Evolutionary conservation across 2,888 invertebrate genomes (phyloP), one percentile per base, ranked within the genome.

Genomic region (Abscondita cerata): DNA sequence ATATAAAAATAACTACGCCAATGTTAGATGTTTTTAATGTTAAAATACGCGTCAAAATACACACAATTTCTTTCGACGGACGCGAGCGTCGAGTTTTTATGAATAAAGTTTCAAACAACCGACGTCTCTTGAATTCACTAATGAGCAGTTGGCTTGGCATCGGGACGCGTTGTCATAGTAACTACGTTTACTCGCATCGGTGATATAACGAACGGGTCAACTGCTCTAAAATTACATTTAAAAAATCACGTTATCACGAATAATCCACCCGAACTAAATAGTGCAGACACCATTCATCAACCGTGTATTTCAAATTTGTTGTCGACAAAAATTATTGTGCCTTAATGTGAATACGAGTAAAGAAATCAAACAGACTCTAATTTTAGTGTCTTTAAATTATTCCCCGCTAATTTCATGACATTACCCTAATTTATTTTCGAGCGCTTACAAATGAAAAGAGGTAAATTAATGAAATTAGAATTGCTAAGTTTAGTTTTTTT

Each of bases 111-210:
- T 77, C 77, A 77, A 77, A 76, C 78, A 77, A 78, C 77, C 78
- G 77, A 78, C 77, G 78, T 77, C 78, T 78, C 73, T 76, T 74
- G 77, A 78, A 78, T 78, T 78, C 77, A 76, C 78, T 78, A 78
- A 78, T 78, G 78, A 78, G 78, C 76, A 77, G 76, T 77, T 78
- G 77, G 78, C 78, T 73, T 72, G 76, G 74, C 76, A 73, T 75
- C 75, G 74, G 66, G 65, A 68, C 70, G 51, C 60, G 76, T 76
- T 69, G 60, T 75, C 72, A 73, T 75, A 70, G 73, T 64, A 62
- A 76, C 75, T 72, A 71, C 71, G 73, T 71, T 68, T 62, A 68
- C 68, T 67, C 67, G 68, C 68, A 67, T 67, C 66, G 57, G 63
- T 63, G 68, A 68, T 67, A 68, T 65, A 67, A 67, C 60, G 53